Evolutionary conservation across 2,797 vertebrate genomes (phyloP).

Genomic region (Tenualosa thibaudeaui): DNA sequence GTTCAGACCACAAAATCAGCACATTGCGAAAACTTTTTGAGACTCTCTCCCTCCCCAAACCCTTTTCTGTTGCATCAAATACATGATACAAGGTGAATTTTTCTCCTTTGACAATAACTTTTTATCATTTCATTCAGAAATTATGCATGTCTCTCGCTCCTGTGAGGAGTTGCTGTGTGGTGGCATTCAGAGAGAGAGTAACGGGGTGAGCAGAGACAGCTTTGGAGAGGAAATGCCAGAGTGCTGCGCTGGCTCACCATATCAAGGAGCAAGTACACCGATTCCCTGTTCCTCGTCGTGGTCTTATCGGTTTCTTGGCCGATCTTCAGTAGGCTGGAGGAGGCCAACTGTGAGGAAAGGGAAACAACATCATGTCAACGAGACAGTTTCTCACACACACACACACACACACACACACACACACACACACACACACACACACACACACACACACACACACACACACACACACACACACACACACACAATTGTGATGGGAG

Average conservation of each 20-base stretch:
- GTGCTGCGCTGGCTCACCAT: conserved; percentile 75
- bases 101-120: neutral
- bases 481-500: neutral
- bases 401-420: conserved; percentile 10
- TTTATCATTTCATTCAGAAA: neutral
- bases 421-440: neutral
- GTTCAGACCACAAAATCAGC: neutral
- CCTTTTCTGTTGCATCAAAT: neutral
- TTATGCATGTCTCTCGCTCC: neutral
- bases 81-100: neutral
- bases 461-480: conserved; percentile 5
- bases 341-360: conserved; percentile 81
- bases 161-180: neutral
- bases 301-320: conserved; percentile 98
- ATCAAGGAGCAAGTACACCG: conserved; percentile 95
- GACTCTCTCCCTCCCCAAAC: neutral
- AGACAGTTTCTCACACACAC: neutral
- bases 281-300: conserved; percentile 95
- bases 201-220: neutral
- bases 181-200: neutral
- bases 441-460: neutral
- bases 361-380: neutral
- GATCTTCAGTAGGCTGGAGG: conserved; percentile 96
- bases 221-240: neutral
- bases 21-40: neutral